Evolutionary conservation across 2,888 invertebrate genomes (phyloP), one percentile per base, ranked within the genome.

Genomic region (Polylopha cassiicola): DNA sequence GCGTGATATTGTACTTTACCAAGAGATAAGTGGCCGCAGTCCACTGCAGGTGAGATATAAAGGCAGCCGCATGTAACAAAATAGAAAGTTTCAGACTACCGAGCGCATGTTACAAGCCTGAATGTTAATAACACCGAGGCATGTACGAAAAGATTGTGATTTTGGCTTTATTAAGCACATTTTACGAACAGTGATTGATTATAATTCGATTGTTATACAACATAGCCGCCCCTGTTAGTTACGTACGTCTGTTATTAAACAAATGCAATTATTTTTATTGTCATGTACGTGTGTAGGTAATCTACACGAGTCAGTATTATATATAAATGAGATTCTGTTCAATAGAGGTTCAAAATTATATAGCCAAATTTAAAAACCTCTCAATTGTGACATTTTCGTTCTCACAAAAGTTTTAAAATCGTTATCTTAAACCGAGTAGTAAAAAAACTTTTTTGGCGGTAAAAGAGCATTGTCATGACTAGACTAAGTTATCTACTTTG

Each of bases 1-100:
- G 89, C 89, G 86, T 89, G 89, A 88, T 89, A 88, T 85, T 87
- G 89, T 89, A 89, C 89, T 80, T 89, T 90, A 89, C 89, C 89
- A 74, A 89, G 81, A 78, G 89, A 87, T 73, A 89, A 87, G 80
- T 82, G 86, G 71, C 77, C 86, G 81, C 87, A 88, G 78, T 89
- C 90, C 87, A 87, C 89, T 89, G 89, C 85, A 78, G 82, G 82
- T 80, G 87, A 78, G 85, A 85, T 75, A 78, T 74, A 81, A 76
- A 78, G 85, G 78, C 85, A 74, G 85, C 86, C 86, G 87, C 87
- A 87, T 87, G 87, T 77, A 87, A 87, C 82, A 86, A 87, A 86
- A 84, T 72, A 82, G 69, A 82, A 79, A 78, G 56, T 63, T 81
- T 78, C 74, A 82, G 73, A 72, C 73, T 55, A 65, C 58, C 53